Base-by-base conservation (phyloP, 2,888 invertebrate species). In the Asteroscopus sphinx region DNA sequence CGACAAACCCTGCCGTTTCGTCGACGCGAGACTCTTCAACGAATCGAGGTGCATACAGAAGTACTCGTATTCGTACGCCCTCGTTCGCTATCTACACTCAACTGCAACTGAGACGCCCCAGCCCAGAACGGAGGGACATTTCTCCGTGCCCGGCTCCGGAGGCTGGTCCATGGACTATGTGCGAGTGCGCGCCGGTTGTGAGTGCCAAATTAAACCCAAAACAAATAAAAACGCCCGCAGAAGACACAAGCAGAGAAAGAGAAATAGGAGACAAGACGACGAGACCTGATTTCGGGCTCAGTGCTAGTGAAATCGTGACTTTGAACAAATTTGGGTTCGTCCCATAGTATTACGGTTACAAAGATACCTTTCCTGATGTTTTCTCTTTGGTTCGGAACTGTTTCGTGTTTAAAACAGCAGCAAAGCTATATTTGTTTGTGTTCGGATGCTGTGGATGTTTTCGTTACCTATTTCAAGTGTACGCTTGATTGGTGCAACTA, bases 161-260 rank as follows among this genome's bases (percentile, higher is more conserved):
- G 95, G 95, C 52, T 98, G 97, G 96, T 96, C 96, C 63, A 93
- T 98, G 90, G 98, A 98, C 93, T 97, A 97, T 91, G 97, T 98
- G 78, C 94, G 95, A 78, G 96, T 98, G 63, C 95, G 97, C 57
- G 97, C 97, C 73, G 98, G 98, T 33, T 98, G 98, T 91, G 96
- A 97, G 81, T 98, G 98, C 90, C 96, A 97, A 86, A 95, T 98
- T 64, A 94, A 93, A 80, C 96, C 96, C 64, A 94, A 93, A 80
- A 95, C 96, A 33, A 93, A 93, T 65, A 95, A 94, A 81, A 95
- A 94, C 70, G 54, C 76, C 36, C 80, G 82, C 25, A 76, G 88
- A 73, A 76, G 90, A 60, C 90, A 93, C 82, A 83, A 90, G 77
- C 85, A 85, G 76, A 81, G 83, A 68, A 92, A 88, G 77, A 84